Conservation (phyloP, 2,797 vertebrate genomes). For the Pseudomugil tenellus region DNA sequence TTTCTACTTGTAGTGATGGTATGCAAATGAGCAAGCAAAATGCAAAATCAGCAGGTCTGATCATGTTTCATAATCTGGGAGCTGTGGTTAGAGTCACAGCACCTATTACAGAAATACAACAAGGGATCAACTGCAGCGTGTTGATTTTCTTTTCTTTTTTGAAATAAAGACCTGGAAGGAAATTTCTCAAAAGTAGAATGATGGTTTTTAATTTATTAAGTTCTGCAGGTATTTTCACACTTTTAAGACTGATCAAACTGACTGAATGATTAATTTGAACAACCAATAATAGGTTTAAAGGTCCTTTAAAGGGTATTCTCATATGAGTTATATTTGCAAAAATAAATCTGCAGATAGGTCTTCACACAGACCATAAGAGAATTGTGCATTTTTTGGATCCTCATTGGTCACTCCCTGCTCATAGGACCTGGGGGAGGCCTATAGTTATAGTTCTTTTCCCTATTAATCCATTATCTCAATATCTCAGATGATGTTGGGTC, state of each 20-base stretch:
- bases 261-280: conserved; percentile 1
- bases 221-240: conserved; percentile 21
- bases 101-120: conserved; percentile 61
- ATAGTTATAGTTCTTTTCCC: too few species aligned
- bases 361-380: not conserved
- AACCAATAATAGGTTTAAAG: conserved; percentile 8
- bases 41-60: conserved; percentile 17
- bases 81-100: conserved; percentile 60
- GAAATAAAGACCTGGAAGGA: conserved; percentile 52
- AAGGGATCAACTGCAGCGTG: conserved; percentile 33
- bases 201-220: conserved; percentile 18
- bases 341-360: not conserved
- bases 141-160: conserved; percentile 49
- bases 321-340: not conserved
- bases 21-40: conserved; percentile 61
- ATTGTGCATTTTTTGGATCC: too few species aligned
- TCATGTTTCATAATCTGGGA: conserved; percentile 52
- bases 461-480: too few species aligned
- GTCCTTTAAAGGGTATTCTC: not conserved
- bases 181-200: conserved; percentile 13
- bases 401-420: too few species aligned
- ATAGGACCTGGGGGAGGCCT: too few species aligned
- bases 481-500: too few species aligned
- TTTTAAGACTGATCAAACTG: not conserved
- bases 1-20: conserved; percentile 49